These are phyloP conservation scores for Picathartes gymnocephalus DNA, from an alignment of 2,113 vertebrate species.

Conservation along the genomic window DNA sequence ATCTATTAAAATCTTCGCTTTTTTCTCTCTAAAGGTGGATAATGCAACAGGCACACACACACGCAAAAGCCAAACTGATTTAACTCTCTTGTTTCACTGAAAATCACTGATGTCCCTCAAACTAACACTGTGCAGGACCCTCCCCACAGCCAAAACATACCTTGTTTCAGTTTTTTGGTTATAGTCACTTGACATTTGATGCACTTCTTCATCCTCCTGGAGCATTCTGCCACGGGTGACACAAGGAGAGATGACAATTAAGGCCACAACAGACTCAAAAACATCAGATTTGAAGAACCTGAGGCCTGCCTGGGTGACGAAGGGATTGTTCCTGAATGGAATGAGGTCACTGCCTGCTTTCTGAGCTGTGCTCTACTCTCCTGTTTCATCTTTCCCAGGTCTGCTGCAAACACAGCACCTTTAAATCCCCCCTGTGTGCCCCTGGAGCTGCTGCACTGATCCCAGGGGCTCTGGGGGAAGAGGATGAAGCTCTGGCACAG, in stretches of 20 bases:
- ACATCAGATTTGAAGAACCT: background rate
- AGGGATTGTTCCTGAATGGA: background rate
- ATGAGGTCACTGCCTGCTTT: background rate
- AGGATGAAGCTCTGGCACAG: background rate
- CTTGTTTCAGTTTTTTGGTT: slow-evolving; percentile 92
- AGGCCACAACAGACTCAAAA: background rate
- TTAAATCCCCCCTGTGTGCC: background rate
- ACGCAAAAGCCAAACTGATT: background rate
- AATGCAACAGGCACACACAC: background rate
- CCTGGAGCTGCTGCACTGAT: background rate
- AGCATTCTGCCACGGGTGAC: slow-evolving; percentile 78
- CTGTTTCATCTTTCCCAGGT: background rate
- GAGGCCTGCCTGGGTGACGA: background rate
- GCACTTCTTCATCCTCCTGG: slow-evolving; percentile 98
- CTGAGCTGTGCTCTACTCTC: background rate
- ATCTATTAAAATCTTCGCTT: background rate
- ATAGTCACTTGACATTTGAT: slow-evolving; percentile 97
- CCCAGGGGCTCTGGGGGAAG: background rate
- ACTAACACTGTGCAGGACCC: background rate
- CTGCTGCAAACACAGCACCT: background rate
- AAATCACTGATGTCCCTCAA: background rate
- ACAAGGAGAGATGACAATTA: background rate
- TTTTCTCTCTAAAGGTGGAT: background rate
- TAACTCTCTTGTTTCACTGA: background rate
- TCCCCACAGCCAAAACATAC: slow-evolving; percentile 63